Evolutionary conservation across 2,888 invertebrate species (phyloP).

Genomic region (Synanthedon vespiformis): DNA sequence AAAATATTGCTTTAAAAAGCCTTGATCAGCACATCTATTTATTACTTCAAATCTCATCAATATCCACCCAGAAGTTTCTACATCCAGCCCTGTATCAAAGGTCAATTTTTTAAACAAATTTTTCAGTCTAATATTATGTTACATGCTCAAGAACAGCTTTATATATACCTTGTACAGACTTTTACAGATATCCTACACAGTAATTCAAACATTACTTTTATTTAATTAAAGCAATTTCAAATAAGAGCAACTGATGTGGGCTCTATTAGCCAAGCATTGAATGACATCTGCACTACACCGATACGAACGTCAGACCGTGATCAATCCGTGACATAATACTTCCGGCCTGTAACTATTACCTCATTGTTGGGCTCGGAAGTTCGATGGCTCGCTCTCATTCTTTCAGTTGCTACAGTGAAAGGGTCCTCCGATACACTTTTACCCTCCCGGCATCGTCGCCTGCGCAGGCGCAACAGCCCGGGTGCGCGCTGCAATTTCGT

Average conservation of each 20-base stretch:
- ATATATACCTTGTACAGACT: too few relatives aligned
- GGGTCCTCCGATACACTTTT: slow-evolving; percentile 64
- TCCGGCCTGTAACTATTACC: slow-evolving; percentile 52
- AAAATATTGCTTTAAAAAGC: too few relatives aligned
- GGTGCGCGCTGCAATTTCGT: slow-evolving; percentile 22
- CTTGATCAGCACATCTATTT: too few relatives aligned
- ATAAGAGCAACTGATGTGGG: not conserved
- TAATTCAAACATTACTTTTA: not conserved
- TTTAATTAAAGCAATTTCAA: not conserved
- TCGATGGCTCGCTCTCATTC: slow-evolving; percentile 59
- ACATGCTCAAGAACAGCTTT: too few relatives aligned
- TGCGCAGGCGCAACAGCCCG: slow-evolving; percentile 31
- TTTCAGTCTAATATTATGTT: too few relatives aligned
- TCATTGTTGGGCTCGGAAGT: slow-evolving; percentile 61
- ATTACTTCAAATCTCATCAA: too few relatives aligned
- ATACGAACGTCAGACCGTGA: slow-evolving; percentile 46
- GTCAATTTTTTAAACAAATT: too few relatives aligned
- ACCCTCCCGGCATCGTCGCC: slow-evolving; percentile 42
- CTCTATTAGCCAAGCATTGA: slow-evolving; percentile 6
- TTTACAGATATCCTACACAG: not conserved
- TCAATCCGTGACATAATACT: slow-evolving; percentile 47
- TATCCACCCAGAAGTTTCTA: too few relatives aligned
- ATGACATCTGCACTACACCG: slow-evolving; percentile 28
- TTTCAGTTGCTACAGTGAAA: slow-evolving; percentile 64
- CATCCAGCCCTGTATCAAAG: too few relatives aligned